Evolutionary conservation across 2,797 vertebrate species (phyloP).

Genomic region (Melanotaenia nigrans): DNA sequence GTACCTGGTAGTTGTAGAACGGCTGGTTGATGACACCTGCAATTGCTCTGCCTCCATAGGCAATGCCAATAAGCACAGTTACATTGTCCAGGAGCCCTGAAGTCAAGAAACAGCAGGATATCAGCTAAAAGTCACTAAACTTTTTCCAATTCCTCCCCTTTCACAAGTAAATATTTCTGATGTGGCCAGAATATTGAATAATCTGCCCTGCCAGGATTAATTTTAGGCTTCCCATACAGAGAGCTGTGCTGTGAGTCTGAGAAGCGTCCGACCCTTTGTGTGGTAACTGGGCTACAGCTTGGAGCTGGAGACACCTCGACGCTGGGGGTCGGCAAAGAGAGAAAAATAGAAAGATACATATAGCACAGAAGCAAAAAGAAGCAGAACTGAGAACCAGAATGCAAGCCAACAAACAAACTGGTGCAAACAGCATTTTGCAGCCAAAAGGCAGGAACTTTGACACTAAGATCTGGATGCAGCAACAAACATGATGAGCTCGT

Average conservation of each 20-base stretch:
- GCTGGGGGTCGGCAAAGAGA: conserved; percentile 61
- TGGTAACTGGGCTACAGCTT: conserved; percentile 45
- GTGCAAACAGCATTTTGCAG: not conserved
- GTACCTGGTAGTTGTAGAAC: conserved; percentile 98
- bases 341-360: conserved; percentile 21
- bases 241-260: conserved; percentile 63
- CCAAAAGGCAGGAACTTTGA: not conserved
- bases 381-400: conserved; percentile 19
- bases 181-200: conserved; percentile 2
- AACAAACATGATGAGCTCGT: not conserved
- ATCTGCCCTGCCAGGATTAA: conserved; percentile 1
- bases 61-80: conserved; percentile 96
- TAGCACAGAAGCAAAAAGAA: conserved; percentile 18
- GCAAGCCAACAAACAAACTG: not conserved
- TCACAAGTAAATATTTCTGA: conserved; percentile 11
- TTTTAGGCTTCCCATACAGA: conserved; percentile 59
- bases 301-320: conserved; percentile 61
- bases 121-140: conserved; percentile 7
- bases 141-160: not conserved
- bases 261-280: conserved; percentile 55
- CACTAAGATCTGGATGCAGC: not conserved
- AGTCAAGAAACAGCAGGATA: conserved; percentile 27
- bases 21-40: conserved; percentile 98
- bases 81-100: conserved; percentile 96
- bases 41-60: conserved; percentile 92